Conservation (phyloP, 2,113 vertebrate species). For the Crocuta crocuta region DNA sequence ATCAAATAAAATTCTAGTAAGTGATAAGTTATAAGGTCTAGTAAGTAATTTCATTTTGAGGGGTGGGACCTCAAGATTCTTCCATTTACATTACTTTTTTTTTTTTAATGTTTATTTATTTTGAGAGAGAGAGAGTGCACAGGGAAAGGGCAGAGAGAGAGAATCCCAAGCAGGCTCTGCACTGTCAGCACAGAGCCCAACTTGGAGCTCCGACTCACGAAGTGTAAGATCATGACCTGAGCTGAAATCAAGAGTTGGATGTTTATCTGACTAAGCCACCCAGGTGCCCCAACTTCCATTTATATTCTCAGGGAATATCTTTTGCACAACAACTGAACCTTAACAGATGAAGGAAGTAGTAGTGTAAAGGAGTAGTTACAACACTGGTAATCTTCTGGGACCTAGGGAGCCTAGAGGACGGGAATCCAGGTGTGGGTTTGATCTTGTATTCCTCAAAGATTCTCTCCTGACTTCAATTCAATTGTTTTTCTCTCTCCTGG, state of each 20-base stretch:
- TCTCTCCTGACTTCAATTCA: neutral
- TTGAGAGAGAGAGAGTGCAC: too few species aligned
- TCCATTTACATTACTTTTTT: neutral
- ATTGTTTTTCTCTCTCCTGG: neutral
- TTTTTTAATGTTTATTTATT: too few species aligned
- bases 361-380: neutral
- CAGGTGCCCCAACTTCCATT: neutral
- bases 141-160: too few species aligned
- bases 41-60: neutral
- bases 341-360: neutral
- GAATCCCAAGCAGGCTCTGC: too few species aligned
- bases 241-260: too few species aligned
- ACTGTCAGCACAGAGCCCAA: too few species aligned
- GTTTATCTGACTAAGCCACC: too few species aligned
- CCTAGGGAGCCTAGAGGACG: fast-evolving
- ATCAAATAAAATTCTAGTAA: neutral
- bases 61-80: neutral
- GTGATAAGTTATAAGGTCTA: neutral
- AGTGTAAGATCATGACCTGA: too few species aligned
- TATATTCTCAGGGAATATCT: neutral
- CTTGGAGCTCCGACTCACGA: too few species aligned
- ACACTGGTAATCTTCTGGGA: neutral
- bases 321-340: neutral
- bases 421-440: neutral
- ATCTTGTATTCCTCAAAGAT: neutral